Evolutionary conservation across 1,140 invertebrate species (phyloP), one percentile per base, ranked within the genome.

Genomic region (Phymastichus coffea): DNA sequence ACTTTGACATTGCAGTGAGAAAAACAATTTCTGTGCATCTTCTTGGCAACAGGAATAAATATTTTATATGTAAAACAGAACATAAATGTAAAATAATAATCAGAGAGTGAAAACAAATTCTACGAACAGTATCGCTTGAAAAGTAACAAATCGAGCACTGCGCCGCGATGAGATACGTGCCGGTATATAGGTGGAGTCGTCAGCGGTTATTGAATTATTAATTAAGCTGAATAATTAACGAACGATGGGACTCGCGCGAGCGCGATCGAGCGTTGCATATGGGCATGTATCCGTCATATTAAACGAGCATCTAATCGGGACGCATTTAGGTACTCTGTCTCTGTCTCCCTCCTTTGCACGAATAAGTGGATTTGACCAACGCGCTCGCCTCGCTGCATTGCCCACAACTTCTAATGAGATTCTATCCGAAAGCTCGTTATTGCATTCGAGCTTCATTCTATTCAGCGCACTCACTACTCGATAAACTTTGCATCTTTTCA

Each of bases 161-260:
- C 15, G 19, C 17, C 15, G n/a, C 30, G 30, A 14, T 12, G 17
- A 30, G 8, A 2, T 30, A 60, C 38, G 52, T 37, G 28, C 48
- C 25, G 28, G 22, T 28, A 20, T 57, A 38, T 33, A 15, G 44
- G 53, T 59, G 40, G 54, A 61, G 44, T 38, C 9, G 37, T 9
- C 3, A 26, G 51, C 14, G 8, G 63, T 73, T 73, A 72, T 72
- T 71, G 69, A 72, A 72, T 73, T 71, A 72, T 70, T 72, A 73
- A 73, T 73, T 70, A 69, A 72, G 61, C 65, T 60, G 48, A 64
- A 69, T 73, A 73, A 71, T 73, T 73, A 71, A 67, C 67, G 68
- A 73, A 72, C 65, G 69, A 70, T 70, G 66, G 69, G 48, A 47
- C 51, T 57, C 52, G 48, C 47, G 25, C 14, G 28, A 25, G 19